These are phyloP conservation scores for Hydrozoanthus gracilis DNA, from an alignment of 92 coral and sea anemone species.

Conservation along the genomic window DNA sequence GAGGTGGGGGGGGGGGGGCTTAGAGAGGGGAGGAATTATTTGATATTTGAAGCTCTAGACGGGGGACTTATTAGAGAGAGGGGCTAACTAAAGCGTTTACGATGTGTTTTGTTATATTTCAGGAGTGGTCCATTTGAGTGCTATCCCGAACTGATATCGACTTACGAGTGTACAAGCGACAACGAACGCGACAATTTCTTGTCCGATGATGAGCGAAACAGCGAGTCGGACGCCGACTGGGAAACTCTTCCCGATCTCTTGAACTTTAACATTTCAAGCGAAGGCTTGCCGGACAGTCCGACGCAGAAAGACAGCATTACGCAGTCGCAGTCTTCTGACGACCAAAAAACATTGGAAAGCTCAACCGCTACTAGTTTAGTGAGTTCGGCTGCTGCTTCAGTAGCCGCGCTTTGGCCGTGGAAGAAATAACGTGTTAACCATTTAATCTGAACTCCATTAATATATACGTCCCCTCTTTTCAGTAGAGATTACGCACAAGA, in stretches of 20 bases:
- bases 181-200: constrained; percentile 56
- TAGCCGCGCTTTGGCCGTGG: constrained; percentile 99
- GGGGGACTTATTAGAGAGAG: no score
- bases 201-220: constrained; percentile 71
- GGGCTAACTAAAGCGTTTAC: no score
- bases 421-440: constrained; percentile 56
- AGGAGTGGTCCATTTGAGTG: constrained; percentile 87
- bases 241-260: constrained; percentile 78
- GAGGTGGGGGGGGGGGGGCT: no score
- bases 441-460: not conserved
- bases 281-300: constrained; percentile 48
- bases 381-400: constrained; percentile 95
- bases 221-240: constrained; percentile 92
- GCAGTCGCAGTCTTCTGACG: constrained; percentile 41
- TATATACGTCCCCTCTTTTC: not conserved
- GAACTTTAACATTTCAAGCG: constrained; percentile 62
- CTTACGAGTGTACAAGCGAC: constrained; percentile 60
- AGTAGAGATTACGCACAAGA: not conserved
- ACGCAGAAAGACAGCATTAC: constrained; percentile 46
- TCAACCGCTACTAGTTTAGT: constrained; percentile 83
- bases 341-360: constrained; percentile 58
- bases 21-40: no score
- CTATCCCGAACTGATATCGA: constrained; percentile 79
- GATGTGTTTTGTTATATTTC: not conserved
- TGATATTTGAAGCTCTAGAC: no score